phyloP scores from a whole-genome alignment of 2,113 vertebrate species.

The Excalfactoria chinensis region DNA sequence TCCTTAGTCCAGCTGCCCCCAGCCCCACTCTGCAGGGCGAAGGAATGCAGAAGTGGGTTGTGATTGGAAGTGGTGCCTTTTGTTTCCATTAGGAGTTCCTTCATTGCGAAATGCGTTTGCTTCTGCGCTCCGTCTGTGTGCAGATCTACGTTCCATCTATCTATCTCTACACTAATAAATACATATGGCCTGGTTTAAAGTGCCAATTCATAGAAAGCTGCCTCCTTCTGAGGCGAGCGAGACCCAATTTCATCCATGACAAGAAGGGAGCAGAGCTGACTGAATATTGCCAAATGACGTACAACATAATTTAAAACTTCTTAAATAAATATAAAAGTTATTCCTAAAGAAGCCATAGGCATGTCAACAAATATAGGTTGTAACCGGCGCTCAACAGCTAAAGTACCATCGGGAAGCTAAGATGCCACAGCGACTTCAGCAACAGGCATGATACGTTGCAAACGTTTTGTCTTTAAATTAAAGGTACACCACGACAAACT shows the following conservation, averaged over 20 bases:
- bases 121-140: conserved; percentile 58
- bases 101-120: conserved; percentile 65
- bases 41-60: background rate
- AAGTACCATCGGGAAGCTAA: conserved; percentile 81
- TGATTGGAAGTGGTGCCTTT: background rate
- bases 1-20: no score
- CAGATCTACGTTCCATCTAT: conserved; percentile 19
- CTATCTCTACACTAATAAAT: conserved; percentile 59
- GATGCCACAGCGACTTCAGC: conserved; percentile 74
- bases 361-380: conserved; percentile 80
- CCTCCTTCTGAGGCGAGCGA: conserved; percentile 74
- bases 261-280: conserved; percentile 85
- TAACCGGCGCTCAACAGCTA: conserved; percentile 78
- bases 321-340: conserved; percentile 90
- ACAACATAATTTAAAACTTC: conserved; percentile 85
- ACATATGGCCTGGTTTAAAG: conserved; percentile 81
- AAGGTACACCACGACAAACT: conserved; percentile 70
- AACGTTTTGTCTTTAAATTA: conserved; percentile 67
- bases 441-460: conserved; percentile 75
- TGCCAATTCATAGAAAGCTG: conserved; percentile 78
- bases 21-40: background rate
- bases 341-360: conserved; percentile 84
- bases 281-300: conserved; percentile 82
- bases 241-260: conserved; percentile 81
- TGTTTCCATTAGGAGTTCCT: conserved; percentile 61